Base-by-base conservation (phyloP, 1,140 invertebrate species). In the Potamilus streckersoni region DNA sequence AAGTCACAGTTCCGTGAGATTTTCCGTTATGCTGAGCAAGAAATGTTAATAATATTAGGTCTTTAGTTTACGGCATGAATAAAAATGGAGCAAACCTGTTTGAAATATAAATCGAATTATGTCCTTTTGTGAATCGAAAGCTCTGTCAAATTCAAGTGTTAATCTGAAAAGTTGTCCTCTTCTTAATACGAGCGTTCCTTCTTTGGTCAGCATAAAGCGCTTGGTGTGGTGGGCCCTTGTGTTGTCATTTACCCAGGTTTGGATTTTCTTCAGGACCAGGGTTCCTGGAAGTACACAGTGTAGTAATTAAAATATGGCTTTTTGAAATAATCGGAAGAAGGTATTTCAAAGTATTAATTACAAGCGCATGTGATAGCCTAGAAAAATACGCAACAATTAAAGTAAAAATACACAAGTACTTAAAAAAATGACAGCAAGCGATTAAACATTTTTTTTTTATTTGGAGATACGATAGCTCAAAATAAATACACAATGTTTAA, bases 121-220 rank as follows among this genome's bases (percentile, higher is more conserved):
- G 56, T 79, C 78, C 16, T 55, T 79, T 17, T 91, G 90, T 15
- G 92, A 91, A 82, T 94, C 92, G 85, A 93, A 96, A 55, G 93
- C 92, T 31, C 95, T 91, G 79, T 93, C 95, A 63, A 96, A 91
- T 11, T 91, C 92, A 4, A 97, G 89, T 76, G 93, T 92, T 17
- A 97, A 81, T 76, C 92, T 92, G 88, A 97, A 97, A 20, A 93
- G 91, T 87, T 96, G 95, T 2, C 96, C 96, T 80, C 96, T 91
- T 78, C 96, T 90, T 0, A 96, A 92, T 0, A 97, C 94, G 55
- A 97, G 90, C 80, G 63, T 71, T 14, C 75, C 75, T 20, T 56
- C 49, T 31, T 71, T 71, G n/a, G 75, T 57, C n/a, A 75, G 56
- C 2, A 27, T 64, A 55, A 70, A 79, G 23, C 68, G 62, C 31